Evolutionary conservation across 2,888 invertebrate genomes (phyloP).

Genomic region (Nomada fabriciana): DNA sequence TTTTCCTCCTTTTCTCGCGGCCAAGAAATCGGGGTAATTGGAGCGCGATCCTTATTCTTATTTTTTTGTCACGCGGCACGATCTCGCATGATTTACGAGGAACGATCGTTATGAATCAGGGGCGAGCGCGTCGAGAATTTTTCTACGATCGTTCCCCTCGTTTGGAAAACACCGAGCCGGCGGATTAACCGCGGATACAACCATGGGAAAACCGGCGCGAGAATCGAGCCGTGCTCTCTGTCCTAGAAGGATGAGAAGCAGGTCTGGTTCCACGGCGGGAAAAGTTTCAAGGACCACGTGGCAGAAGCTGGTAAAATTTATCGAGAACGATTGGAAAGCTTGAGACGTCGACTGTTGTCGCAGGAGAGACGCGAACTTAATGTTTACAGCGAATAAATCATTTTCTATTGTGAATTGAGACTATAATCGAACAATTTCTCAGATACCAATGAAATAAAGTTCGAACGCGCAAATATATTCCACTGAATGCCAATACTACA

Average conservation of each 20-base stretch:
- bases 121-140: conserved; percentile 29
- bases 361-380: background rate
- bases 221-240: background rate
- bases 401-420: too few species aligned
- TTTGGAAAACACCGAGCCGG: conserved; percentile 14
- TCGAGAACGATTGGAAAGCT: background rate
- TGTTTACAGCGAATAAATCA: too few species aligned
- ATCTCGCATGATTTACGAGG: conserved; percentile 49
- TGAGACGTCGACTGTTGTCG: too few species aligned
- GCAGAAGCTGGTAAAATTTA: conserved; percentile 8
- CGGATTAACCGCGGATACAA: background rate
- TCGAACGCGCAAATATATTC: too few species aligned
- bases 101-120: conserved; percentile 27
- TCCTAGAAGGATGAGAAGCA: conserved; percentile 7
- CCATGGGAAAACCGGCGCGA: conserved; percentile 34
- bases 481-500: too few species aligned
- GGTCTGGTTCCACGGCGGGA: background rate
- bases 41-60: conserved; percentile 36
- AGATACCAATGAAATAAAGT: too few species aligned
- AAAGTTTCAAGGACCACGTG: conserved; percentile 16
- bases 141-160: conserved; percentile 28
- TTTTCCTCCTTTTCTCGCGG: conserved; percentile 21
- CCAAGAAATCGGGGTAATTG: conserved; percentile 54
- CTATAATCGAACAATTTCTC: too few species aligned
- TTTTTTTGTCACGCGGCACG: conserved; percentile 43